phyloP scores from a whole-genome alignment of 1,140 invertebrate species.

The Trichonephila clavata region DNA sequence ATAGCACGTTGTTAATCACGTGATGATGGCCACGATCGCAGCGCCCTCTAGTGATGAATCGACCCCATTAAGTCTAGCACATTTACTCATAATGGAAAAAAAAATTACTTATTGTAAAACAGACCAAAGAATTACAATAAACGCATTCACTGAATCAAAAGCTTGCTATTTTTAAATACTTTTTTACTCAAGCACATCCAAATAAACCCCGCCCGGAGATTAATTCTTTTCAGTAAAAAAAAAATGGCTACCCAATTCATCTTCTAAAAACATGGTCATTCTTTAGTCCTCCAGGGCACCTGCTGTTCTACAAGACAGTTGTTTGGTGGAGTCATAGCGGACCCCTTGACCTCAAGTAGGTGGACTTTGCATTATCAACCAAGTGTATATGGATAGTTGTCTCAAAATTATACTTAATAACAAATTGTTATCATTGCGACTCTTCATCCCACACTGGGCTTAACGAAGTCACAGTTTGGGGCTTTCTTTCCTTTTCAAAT shows the following conservation, averaged over 20 bases:
- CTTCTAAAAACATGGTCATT: constrained; percentile 20
- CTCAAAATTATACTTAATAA: constrained; percentile 50
- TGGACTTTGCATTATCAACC: constrained; percentile 4
- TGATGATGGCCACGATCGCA: too few relatives aligned
- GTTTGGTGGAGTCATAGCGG: constrained; percentile 13
- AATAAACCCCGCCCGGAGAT: not conserved
- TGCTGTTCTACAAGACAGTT: constrained; percentile 20
- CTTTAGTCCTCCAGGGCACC: not conserved
- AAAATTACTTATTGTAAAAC: too few relatives aligned
- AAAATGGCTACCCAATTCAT: constrained; percentile 5
- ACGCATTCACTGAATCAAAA: too few relatives aligned
- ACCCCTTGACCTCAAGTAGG: constrained; percentile 38
- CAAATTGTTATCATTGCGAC: not conserved
- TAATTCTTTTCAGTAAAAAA: constrained; percentile 4
- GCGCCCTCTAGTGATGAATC: too few relatives aligned
- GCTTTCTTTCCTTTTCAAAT: not conserved
- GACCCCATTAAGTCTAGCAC: too few relatives aligned
- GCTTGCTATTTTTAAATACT: not conserved
- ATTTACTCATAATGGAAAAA: too few relatives aligned
- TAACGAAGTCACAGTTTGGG: not conserved
- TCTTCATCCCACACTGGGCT: not conserved
- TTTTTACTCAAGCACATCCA: not conserved
- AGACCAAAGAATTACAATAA: too few relatives aligned
- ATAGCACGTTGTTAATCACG: too few relatives aligned
- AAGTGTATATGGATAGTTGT: not conserved